Base-by-base conservation (phyloP, 2,888 invertebrate genomes). In the Drosophila meridiana region DNA sequence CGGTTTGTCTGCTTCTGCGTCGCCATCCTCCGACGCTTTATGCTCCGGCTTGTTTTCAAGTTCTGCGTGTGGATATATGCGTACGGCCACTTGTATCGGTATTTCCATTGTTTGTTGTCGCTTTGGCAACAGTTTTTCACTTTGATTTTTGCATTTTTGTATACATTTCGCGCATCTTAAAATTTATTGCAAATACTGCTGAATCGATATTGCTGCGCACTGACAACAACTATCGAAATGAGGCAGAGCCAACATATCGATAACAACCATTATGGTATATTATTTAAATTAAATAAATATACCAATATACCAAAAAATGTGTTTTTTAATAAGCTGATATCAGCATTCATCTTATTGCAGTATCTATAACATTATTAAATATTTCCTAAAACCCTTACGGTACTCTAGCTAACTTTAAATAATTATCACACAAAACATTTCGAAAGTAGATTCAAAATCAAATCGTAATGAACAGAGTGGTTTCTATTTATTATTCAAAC, bases 31-130 rank as follows among this genome's bases (percentile, higher is more conserved):
- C 5, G 53, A 40, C 45, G 65, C 67, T 42, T 68, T 69, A 32
- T 55, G 53, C 32, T 73, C 63, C 34, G 57, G 38, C 8, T 72
- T 62, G 9, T 43, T 67, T 34, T 59, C 61, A 1, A 67, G 55
- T 14, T 83, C 69, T 20, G 50, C 48, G 48, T 81, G 73, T 20
- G 96, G 95, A 88, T 94, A 95, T 67, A 96, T 93, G 76, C 96
- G 94, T 64, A 96, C 95, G 30, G 96, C 96, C 73, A 96, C 96
- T 94, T 96, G 96, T 73, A 96, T 95, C 73, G 95, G 95, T 78
- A 95, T 95, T 94, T 96, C 96, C 96, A 96, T 96, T 96, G 56
- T 55, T 81, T 61, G 20, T 48, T 69, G 64, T 67, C 52, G 72
- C 58, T 72, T 52, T 40, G 11, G 45, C 38, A 61, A 57, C 53